Evolutionary conservation across 1,140 invertebrate genomes (phyloP).

Genomic region (Aphis gossypii): DNA sequence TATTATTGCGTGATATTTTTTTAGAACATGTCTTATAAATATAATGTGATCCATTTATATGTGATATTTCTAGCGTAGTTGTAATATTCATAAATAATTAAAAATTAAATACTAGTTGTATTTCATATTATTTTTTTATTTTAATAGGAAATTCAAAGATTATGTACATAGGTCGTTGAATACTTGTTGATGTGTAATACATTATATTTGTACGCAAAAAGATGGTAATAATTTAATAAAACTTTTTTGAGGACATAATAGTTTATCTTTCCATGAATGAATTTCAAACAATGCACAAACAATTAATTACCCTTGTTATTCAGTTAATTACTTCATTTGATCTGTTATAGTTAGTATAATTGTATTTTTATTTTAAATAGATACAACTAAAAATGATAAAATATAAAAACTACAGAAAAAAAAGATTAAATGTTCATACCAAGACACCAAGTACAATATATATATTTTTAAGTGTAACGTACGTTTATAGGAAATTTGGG

Average conservation of each 20-base stretch:
- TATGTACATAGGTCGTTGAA: neutral
- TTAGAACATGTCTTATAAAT: neutral
- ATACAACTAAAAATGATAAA: neutral
- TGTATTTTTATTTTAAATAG: neutral
- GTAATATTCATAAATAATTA: neutral
- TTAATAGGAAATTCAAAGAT: neutral
- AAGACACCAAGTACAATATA: neutral
- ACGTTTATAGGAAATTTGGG: neutral
- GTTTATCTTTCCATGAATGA: neutral
- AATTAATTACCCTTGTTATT: neutral
- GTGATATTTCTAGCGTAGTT: neutral
- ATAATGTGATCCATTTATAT: neutral
- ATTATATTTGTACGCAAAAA: neutral
- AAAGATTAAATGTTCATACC: neutral
- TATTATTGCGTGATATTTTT: neutral
- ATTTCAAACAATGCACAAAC: neutral
- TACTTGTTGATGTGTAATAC: neutral
- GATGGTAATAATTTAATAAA: slow-evolving; percentile 11
- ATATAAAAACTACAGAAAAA: neutral
- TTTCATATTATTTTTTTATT: neutral
- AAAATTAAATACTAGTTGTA: neutral
- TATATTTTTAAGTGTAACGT: too few relatives aligned
- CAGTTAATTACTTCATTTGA: slow-evolving; percentile 9
- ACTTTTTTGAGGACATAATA: neutral
- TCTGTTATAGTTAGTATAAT: neutral